Conservation (phyloP, 2,113 vertebrate genomes). For the Plecotus auritus region DNA sequence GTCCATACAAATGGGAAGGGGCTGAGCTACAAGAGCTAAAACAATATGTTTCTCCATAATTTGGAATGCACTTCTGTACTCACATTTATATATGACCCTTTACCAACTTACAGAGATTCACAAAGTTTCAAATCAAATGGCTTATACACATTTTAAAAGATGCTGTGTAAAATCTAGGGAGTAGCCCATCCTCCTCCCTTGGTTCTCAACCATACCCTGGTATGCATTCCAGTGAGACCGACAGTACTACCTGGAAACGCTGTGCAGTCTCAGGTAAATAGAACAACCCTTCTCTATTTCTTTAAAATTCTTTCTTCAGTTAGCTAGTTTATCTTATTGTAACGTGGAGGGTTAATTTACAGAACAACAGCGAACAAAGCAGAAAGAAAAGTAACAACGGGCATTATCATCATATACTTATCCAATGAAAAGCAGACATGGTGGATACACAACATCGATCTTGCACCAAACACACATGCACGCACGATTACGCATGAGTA, state of each 20-base stretch:
- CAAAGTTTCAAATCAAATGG: neutral
- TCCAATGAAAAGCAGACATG: accelerated
- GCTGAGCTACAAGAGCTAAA: neutral
- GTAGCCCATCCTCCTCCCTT: neutral
- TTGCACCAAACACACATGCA: accelerated
- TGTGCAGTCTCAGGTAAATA: neutral
- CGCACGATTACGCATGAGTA: accelerated
- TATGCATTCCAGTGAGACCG: neutral
- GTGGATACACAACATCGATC: accelerated
- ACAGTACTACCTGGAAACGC: neutral
- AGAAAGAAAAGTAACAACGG: neutral
- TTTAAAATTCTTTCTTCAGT: neutral
- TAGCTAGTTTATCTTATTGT: neutral
- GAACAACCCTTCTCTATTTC: neutral
- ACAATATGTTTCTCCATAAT: neutral
- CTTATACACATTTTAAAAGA: neutral
- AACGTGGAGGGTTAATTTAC: neutral
- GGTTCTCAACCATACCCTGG: neutral
- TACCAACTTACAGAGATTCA: neutral
- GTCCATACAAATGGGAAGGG: neutral
- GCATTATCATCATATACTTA: neutral
- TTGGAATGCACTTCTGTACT: neutral
- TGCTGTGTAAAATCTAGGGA: neutral
- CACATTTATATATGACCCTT: neutral
- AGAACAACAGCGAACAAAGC: neutral